Percentiles rank a stretch among this genome's conserved stretches.
These are phyloP conservation scores for Drepana arcuata DNA, from an alignment of 1,140 invertebrate species.

Conservation along the genomic window DNA sequence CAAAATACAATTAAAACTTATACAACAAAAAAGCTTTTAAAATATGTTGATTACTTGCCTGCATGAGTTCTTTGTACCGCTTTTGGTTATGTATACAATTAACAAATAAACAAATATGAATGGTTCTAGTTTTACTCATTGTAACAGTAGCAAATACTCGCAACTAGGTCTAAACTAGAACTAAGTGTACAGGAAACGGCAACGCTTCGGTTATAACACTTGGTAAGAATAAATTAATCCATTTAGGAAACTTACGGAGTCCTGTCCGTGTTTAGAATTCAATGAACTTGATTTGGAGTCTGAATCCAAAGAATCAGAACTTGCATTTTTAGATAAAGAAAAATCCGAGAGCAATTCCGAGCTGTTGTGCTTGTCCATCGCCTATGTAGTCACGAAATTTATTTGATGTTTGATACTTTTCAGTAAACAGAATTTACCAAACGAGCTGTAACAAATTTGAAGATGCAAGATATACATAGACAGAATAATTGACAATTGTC, in stretches of 20 bases:
- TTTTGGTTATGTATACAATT: constrained; percentile 45
- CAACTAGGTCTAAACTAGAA: constrained; percentile 8
- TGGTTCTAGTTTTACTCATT: constrained; percentile 39
- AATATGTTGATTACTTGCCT: too few species aligned
- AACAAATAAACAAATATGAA: constrained; percentile 58
- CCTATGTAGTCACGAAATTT: constrained; percentile 1
- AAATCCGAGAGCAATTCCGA: constrained; percentile 67
- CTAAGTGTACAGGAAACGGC: constrained; percentile 39
- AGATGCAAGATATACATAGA: not conserved
- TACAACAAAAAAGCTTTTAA: too few species aligned
- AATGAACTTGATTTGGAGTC: constrained; percentile 86
- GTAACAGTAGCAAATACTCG: not conserved
- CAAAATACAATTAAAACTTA: too few species aligned
- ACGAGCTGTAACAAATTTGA: not conserved
- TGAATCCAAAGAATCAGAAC: constrained; percentile 84
- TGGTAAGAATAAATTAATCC: constrained; percentile 69
- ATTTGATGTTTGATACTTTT: not conserved
- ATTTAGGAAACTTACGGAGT: constrained; percentile 78
- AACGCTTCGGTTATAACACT: constrained; percentile 38
- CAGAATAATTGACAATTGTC: not conserved
- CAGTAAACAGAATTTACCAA: not conserved
- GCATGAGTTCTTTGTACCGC: constrained; percentile 21
- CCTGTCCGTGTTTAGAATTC: constrained; percentile 84
- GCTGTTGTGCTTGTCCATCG: constrained; percentile 68
- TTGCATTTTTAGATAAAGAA: constrained; percentile 74